Percentiles rank a stretch among this genome's conserved stretches.
Evolutionary conservation across 92 coral and sea anemone genomes (phyloP).

Genomic region (Blastomussa wellsi): DNA sequence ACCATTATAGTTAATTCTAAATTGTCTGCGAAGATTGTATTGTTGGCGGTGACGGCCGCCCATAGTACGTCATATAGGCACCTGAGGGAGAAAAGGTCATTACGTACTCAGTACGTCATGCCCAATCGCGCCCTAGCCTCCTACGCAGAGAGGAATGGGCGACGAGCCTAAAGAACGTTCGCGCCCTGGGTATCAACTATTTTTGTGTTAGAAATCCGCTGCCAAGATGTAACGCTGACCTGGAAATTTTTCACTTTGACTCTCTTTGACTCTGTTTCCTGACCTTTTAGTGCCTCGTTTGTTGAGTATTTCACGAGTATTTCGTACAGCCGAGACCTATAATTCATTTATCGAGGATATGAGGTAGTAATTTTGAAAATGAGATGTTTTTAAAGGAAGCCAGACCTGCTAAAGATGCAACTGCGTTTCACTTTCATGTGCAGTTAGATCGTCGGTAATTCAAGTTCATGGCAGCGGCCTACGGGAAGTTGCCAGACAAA

Average conservation of each 20-base stretch:
- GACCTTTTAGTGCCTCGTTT: not conserved
- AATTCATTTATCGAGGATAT: not conserved
- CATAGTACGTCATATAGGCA: too few species aligned
- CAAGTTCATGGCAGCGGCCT: conserved; percentile 24
- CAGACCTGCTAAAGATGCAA: not conserved
- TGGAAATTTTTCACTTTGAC: not conserved
- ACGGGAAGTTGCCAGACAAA: not conserved
- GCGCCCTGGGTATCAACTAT: not conserved
- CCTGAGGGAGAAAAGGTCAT: too few species aligned
- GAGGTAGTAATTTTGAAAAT: not conserved
- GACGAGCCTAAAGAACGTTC: too few species aligned
- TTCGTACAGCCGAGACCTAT: not conserved
- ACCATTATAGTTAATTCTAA: too few species aligned
- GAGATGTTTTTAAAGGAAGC: not conserved
- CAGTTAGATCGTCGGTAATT: not conserved
- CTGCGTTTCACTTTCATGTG: not conserved
- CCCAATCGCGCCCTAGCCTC: too few species aligned
- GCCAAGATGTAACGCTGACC: conserved; percentile 4
- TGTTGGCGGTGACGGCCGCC: too few species aligned
- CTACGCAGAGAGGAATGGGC: too few species aligned
- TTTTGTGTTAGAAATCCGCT: conserved; percentile 16
- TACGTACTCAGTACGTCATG: too few species aligned
- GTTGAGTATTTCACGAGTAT: not conserved
- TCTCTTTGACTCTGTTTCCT: not conserved
- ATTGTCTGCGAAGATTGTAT: too few species aligned